These are phyloP conservation scores for Ianthella basta DNA, from an alignment of 37 sponge, comb jelly and placozoan genomes.

Conservation along the genomic window DNA sequence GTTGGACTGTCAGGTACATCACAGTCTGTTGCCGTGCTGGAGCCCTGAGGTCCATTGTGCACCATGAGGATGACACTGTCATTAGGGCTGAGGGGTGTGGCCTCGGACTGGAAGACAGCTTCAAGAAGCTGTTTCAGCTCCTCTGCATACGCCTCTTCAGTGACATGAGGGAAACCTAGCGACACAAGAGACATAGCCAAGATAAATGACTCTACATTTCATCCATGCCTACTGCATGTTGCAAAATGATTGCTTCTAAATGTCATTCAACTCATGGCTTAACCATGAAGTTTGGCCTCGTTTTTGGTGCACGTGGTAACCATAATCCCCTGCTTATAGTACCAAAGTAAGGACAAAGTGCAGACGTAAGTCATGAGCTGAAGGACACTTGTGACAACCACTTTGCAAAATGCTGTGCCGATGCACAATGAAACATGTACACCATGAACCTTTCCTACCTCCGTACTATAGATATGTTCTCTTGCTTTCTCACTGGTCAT, in stretches of 20 bases:
- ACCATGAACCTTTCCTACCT: no score
- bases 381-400: no score
- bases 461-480: no score
- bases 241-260: slow-evolving; percentile 1
- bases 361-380: no score
- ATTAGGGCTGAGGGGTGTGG: background rate
- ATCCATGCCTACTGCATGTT: background rate
- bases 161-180: slow-evolving; percentile 69
- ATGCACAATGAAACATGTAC: no score
- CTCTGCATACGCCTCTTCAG: slow-evolving; percentile 46
- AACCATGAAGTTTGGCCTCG: no score
- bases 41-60: slow-evolving; percentile 75
- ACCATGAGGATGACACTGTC: slow-evolving; percentile 86
- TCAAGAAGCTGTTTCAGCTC: slow-evolving; percentile 55
- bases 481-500: no score
- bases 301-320: no score
- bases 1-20: background rate
- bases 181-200: background rate
- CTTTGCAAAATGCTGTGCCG: no score
- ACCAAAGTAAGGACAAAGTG: no score
- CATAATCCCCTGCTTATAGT: no score
- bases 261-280: no score
- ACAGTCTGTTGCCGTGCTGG: slow-evolving; percentile 42
- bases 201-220: background rate
- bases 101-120: slow-evolving; percentile 30